A percentile compares a stretch with the other conserved stretches of the same genome.
phyloP scores from a whole-genome alignment of 2,113 vertebrate genomes.

The Alectura lathami region DNA sequence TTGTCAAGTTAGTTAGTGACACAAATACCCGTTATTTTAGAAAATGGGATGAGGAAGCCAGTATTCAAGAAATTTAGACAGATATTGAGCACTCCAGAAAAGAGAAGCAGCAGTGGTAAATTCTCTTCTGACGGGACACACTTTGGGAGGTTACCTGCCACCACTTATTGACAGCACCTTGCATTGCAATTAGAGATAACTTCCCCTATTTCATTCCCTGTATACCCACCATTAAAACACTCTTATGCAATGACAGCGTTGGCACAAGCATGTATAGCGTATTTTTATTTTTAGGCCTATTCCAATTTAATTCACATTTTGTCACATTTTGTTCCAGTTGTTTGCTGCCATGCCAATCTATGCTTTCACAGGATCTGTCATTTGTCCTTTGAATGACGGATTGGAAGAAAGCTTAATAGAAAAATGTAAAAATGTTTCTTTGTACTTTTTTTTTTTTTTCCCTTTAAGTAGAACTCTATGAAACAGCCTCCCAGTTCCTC shows the following conservation, averaged over 20 bases:
- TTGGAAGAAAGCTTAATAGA: not conserved
- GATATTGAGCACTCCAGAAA: not conserved
- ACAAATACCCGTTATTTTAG: not conserved
- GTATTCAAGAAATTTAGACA: not conserved
- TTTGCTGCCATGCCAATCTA: not conserved
- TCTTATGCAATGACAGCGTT: fast-evolving
- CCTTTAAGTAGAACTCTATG: not conserved
- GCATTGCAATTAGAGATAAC: too few species aligned
- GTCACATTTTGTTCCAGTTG: not conserved
- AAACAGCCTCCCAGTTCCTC: not conserved
- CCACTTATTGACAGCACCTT: not conserved
- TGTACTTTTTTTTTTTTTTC: too few species aligned
- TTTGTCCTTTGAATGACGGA: not conserved
- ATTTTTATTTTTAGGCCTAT: not conserved
- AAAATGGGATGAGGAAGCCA: not conserved
- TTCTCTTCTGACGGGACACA: too few species aligned
- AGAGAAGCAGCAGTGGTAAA: not conserved
- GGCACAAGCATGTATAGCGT: fast-evolving
- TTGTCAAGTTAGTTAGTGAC: not conserved
- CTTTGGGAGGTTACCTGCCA: not conserved
- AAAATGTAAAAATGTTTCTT: not conserved
- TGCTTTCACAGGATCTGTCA: not conserved
- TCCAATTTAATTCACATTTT: not conserved
- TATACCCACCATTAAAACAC: not conserved
- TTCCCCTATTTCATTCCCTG: not conserved